Evolutionary conservation across 2,888 invertebrate species (phyloP), one percentile per base, ranked within the genome.

Genomic region (Amblyteles armatorius): DNA sequence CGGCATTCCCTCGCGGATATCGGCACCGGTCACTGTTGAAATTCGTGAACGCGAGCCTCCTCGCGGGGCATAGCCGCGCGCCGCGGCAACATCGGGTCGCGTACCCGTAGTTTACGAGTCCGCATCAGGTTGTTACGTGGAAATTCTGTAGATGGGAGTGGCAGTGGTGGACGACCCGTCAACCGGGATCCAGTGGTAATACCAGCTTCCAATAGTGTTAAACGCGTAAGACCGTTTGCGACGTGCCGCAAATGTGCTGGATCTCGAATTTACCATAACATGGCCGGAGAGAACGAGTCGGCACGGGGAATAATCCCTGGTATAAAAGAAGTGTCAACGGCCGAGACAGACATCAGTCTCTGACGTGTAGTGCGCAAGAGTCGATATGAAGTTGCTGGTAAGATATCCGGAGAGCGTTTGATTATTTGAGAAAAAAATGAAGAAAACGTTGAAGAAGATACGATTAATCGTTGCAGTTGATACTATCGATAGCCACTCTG

Each of bases 301-400:
- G 76, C 77, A 87, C 83, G 82, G 84, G 71, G 22, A 86, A 87
- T 40, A 79, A 40, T 33, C 5, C n/a, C 19, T 22, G 83, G 90
- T 91, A 91, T 91, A 91, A 91, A 91, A 91, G 91, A 89, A 90
- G 87, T 87, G 84, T 81, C 77, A 87, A 86, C 82, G 78, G 86
- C 57, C 48, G 72, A 84, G 69, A 68, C 60, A 68, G 57, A 52
- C 87, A 88, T 88, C 89, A 91, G 91, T 91, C 84, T 68, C 86
- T 84, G 72, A 73, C 50, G 55, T 48, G 55, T 36, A 55, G 85
- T 86, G 81, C 72, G 78, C 87, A 68, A 88, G 82, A 80, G 71
- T 87, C 86, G 87, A 85, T 80, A 91, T 91, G 91, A 91, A 90
- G 88, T 86, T 90, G 74, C 86, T 90, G 91, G 91, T 91, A 90